A percentile compares a stretch with the other conserved stretches of the same genome.
Evolutionary conservation across 2,888 invertebrate species (phyloP).

Genomic region (Chalcis sispes): DNA sequence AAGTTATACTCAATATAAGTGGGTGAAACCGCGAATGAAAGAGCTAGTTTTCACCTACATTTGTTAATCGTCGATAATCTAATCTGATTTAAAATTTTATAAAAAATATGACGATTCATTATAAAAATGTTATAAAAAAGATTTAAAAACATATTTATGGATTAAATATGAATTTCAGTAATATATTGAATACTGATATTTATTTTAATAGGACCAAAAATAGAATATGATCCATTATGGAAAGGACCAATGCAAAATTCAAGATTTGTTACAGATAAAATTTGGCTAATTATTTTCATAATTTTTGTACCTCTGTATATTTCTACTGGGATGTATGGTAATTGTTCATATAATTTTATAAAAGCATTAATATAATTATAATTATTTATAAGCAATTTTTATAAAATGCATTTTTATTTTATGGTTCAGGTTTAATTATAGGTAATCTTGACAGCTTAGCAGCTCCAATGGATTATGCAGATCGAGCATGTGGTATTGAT

Average conservation of each 20-base stretch:
- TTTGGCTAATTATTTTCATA: slow-evolving; percentile 38
- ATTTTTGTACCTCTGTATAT: slow-evolving; percentile 17
- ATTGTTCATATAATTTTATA: neutral
- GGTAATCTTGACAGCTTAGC: slow-evolving; percentile 21
- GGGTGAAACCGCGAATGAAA: no score
- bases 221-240: slow-evolving; percentile 48
- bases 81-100: no score
- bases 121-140: no score
- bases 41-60: no score
- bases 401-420: neutral
- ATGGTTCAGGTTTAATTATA: slow-evolving; percentile 24
- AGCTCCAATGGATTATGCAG: slow-evolving; percentile 19
- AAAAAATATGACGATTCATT: no score
- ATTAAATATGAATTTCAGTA: no score
- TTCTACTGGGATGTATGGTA: slow-evolving; percentile 26
- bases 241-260: slow-evolving; percentile 34
- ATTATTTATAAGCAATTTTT: neutral
- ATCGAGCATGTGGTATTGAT: slow-evolving; percentile 39
- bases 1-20: no score
- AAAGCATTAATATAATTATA: slow-evolving; percentile 4
- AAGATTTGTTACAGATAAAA: slow-evolving; percentile 36
- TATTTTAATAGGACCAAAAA: slow-evolving; percentile 40
- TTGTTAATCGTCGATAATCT: no score
- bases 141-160: no score
- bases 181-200: no score